These are phyloP conservation scores for Trachelipus rathkii DNA, from an alignment of 1,140 invertebrate species.

Conservation along the genomic window DNA sequence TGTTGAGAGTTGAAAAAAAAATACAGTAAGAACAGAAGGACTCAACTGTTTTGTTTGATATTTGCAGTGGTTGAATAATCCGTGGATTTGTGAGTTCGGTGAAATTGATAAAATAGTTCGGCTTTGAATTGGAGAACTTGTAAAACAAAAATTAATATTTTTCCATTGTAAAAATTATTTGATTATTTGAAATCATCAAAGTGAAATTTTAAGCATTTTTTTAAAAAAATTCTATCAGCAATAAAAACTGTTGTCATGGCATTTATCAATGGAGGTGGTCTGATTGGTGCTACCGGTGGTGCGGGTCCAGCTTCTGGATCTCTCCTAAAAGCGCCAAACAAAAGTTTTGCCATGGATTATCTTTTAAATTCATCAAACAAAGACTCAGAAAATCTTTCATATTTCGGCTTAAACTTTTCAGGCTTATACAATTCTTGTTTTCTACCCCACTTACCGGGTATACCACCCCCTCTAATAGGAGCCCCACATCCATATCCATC, in stretches of 20 bases:
- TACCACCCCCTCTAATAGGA: background rate
- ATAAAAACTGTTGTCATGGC: conserved; percentile 4
- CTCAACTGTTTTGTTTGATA: background rate
- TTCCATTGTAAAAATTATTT: background rate
- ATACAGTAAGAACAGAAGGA: background rate
- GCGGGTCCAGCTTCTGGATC: background rate
- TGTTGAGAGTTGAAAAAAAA: background rate
- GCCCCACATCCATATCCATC: background rate
- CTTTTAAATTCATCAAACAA: background rate
- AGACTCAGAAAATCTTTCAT: background rate
- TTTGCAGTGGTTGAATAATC: background rate
- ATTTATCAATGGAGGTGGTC: background rate
- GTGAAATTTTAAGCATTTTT: background rate
- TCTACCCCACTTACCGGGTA: background rate
- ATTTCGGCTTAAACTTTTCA: background rate
- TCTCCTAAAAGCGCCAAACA: background rate
- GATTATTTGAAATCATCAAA: background rate
- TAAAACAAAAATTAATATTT: background rate
- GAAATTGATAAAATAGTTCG: background rate
- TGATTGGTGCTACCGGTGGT: background rate
- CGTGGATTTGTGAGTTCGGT: background rate
- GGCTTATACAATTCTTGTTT: background rate
- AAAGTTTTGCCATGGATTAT: background rate
- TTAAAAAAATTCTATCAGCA: no score
- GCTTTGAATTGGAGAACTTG: no score